Evolutionary conservation across 2,797 vertebrate genomes (phyloP).

Genomic region (Carapus acus): DNA sequence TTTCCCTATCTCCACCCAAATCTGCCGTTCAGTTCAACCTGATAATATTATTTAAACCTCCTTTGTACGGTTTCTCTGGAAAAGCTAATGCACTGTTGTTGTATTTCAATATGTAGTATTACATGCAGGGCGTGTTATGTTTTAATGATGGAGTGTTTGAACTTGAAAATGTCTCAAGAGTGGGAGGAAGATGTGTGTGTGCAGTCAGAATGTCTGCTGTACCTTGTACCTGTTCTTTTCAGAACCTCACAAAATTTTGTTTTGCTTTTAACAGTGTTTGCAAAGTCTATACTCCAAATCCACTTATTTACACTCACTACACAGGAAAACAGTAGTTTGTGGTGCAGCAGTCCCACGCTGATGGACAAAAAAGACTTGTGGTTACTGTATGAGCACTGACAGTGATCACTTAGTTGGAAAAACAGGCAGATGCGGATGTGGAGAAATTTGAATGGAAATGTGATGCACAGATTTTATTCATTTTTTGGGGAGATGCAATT

Average conservation of each 20-base stretch:
- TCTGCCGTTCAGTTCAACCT: neutral
- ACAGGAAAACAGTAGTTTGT: too few species aligned
- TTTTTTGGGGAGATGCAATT: conserved; percentile 43
- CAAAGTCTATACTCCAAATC: too few species aligned
- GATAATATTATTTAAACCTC: accelerated
- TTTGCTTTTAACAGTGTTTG: too few species aligned
- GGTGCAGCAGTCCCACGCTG: neutral
- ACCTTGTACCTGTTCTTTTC: too few species aligned
- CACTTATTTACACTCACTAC: too few species aligned
- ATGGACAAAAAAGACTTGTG: conserved; percentile 12
- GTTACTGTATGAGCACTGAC: conserved; percentile 10
- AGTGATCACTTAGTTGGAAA: conserved; percentile 25
- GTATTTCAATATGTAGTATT: neutral
- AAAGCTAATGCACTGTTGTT: too few species aligned
- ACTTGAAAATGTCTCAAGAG: neutral
- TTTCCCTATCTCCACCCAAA: neutral
- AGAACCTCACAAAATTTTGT: too few species aligned
- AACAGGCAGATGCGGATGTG: conserved; percentile 13
- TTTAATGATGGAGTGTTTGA: neutral
- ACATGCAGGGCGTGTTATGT: neutral
- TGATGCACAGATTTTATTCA: conserved; percentile 40
- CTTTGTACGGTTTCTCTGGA: neutral
- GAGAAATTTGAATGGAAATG: conserved; percentile 40
- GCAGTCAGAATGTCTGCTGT: too few species aligned
- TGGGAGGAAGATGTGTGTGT: too few species aligned